Percentiles rank a stretch among this genome's conserved stretches.
These are phyloP conservation scores for Porphyrio hochstetteri DNA, from an alignment of 2,113 vertebrate genomes.

Conservation along the genomic window DNA sequence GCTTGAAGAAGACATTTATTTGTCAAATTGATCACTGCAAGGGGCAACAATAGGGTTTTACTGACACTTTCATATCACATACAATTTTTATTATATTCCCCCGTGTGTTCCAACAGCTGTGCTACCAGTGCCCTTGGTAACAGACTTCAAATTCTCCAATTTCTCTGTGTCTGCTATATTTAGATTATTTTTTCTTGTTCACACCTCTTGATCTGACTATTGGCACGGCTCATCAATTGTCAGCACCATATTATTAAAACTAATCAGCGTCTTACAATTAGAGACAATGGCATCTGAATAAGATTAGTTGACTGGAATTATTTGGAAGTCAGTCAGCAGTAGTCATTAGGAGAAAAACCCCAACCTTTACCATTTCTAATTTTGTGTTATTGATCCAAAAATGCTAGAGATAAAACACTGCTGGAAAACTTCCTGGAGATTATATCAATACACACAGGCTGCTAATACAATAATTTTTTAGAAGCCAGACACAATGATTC, in stretches of 20 bases:
- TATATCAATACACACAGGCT: neutral
- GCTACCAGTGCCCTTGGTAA: neutral
- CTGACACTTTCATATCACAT: neutral
- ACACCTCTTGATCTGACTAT: constrained; percentile 18
- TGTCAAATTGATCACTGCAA: neutral
- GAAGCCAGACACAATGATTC: neutral
- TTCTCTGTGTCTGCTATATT: neutral
- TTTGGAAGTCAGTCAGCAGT: neutral
- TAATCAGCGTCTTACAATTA: constrained; percentile 37
- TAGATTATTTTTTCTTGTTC: constrained; percentile 2
- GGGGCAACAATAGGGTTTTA: neutral
- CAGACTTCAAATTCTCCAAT: neutral
- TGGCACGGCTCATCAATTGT: constrained; percentile 9
- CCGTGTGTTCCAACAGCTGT: neutral
- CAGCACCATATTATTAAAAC: constrained; percentile 2
- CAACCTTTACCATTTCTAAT: constrained; percentile 2
- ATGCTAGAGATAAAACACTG: constrained; percentile 5
- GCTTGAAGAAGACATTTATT: neutral
- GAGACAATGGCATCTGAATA: neutral
- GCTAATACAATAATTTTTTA: constrained; percentile 18
- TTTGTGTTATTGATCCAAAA: constrained; percentile 41
- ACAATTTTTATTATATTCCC: neutral
- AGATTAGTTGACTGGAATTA: neutral
- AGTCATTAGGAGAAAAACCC: neutral
- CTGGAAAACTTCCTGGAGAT: constrained; percentile 31